A percentile compares a stretch with the other conserved stretches of the same genome.
Evolutionary conservation across 2,888 invertebrate species (phyloP).

Genomic region (Metacarcinus magister): DNA sequence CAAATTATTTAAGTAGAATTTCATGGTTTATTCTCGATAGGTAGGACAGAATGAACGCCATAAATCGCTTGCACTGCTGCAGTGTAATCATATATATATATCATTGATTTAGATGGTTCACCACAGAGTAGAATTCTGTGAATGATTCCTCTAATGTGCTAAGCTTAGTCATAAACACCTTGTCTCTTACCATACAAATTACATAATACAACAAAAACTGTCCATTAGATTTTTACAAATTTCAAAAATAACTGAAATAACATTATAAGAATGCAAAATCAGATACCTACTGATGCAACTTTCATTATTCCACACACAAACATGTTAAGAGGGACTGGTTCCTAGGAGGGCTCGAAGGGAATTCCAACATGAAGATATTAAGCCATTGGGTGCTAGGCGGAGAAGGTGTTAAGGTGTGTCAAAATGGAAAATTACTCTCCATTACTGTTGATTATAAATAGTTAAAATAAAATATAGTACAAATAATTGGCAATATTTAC

Average conservation of each 20-base stretch:
- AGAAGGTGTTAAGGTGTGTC: neutral
- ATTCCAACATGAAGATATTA: neutral
- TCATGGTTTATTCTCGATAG: neutral
- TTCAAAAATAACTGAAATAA: conserved; percentile 61
- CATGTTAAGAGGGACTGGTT: conserved; percentile 64
- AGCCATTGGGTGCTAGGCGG: conserved; percentile 43
- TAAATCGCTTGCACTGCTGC: neutral
- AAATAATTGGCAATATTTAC: neutral
- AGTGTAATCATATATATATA: neutral
- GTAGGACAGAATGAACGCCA: neutral
- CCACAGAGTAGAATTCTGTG: conserved; percentile 33
- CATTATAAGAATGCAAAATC: conserved; percentile 65
- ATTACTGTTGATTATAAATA: neutral
- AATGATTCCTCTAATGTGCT: conserved; percentile 13
- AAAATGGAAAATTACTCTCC: neutral
- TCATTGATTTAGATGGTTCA: neutral
- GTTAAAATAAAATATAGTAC: neutral
- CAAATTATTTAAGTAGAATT: neutral
- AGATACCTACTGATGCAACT: conserved; percentile 68
- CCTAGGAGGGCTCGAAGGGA: conserved; percentile 34
- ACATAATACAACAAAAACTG: conserved; percentile 69
- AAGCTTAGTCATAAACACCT: conserved; percentile 57
- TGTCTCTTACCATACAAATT: conserved; percentile 70
- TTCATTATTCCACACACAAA: conserved; percentile 71
- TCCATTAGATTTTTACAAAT: conserved; percentile 56